Conservation (phyloP, 92 coral and sea anemone species). For the Phenganax stokvisi region DNA sequence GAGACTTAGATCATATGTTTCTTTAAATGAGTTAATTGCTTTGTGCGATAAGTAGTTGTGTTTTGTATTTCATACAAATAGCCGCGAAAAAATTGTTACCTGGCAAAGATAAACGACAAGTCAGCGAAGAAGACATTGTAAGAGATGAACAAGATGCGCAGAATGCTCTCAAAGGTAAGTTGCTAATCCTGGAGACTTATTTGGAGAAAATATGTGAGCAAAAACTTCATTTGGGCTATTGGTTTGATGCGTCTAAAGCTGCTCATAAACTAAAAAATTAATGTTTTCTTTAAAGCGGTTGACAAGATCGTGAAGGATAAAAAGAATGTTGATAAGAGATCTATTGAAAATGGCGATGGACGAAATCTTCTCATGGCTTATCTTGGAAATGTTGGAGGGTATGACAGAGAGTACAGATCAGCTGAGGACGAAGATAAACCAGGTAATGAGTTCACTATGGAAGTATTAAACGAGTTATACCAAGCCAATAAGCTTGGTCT, state of each 20-base stretch:
- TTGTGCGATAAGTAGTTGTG: background rate
- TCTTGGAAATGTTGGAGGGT: slow-evolving; percentile 86
- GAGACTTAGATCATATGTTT: background rate
- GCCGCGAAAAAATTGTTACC: slow-evolving; percentile 94
- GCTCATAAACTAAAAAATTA: too few relatives aligned
- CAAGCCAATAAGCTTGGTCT: too few relatives aligned
- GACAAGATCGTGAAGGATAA: slow-evolving; percentile 58
- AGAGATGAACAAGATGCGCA: slow-evolving; percentile 59
- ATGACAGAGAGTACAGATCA: slow-evolving; percentile 82
- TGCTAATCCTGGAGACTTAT: background rate
- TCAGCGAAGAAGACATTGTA: slow-evolving; percentile 64
- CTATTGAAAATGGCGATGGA: slow-evolving; percentile 61
- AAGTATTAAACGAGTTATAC: too few relatives aligned
- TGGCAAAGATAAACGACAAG: slow-evolving; percentile 63
- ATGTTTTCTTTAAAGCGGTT: slow-evolving; percentile 53
- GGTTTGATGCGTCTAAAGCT: too few relatives aligned
- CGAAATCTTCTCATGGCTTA: slow-evolving; percentile 87
- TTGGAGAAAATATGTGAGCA: background rate
- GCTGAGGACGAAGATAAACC: slow-evolving; percentile 74
- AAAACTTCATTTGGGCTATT: background rate
- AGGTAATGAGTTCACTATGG: slow-evolving; percentile 4
- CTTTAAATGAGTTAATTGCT: background rate
- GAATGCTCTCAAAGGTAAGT: slow-evolving; percentile 71
- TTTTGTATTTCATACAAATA: slow-evolving; percentile 28
- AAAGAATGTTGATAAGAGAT: slow-evolving; percentile 58